Evolutionary conservation across 2,113 vertebrate genomes (phyloP).

Genomic region (Tiliqua scincoides): DNA sequence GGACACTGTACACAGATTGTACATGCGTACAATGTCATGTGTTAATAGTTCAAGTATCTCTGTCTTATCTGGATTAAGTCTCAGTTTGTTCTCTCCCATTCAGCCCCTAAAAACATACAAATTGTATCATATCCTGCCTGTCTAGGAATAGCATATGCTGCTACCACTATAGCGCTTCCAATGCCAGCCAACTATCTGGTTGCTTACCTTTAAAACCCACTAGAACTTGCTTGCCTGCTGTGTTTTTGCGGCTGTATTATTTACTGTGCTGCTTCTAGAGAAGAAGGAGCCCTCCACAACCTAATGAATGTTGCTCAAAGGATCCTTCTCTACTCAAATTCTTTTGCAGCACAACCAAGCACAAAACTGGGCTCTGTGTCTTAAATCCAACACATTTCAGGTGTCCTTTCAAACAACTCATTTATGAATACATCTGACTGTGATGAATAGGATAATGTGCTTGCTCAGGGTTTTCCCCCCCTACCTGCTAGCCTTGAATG

Average conservation of each 20-base stretch:
- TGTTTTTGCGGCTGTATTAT: neutral
- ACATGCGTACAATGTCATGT: too few species aligned
- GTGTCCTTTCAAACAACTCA: neutral
- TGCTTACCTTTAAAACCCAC: neutral
- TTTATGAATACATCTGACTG: neutral
- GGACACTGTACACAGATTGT: too few species aligned
- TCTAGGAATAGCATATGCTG: neutral
- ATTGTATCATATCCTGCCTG: neutral
- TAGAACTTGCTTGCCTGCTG: neutral
- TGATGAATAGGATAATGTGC: neutral
- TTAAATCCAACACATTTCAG: neutral
- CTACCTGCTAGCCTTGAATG: conserved; percentile 12
- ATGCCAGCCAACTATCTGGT: neutral
- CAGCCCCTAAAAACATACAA: neutral
- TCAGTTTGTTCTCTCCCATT: too few species aligned
- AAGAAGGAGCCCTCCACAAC: neutral
- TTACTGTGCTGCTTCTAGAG: neutral
- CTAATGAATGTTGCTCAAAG: neutral
- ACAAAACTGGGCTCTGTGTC: neutral
- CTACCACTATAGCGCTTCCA: neutral
- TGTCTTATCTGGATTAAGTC: too few species aligned
- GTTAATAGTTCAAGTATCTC: too few species aligned
- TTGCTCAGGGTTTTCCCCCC: conserved; percentile 2
- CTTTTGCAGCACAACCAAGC: neutral
- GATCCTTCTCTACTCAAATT: neutral